Percentiles rank a stretch among this genome's conserved stretches.
phyloP scores from a whole-genome alignment of 2,797 vertebrate genomes.

The Enteromius thamalakanensis region DNA sequence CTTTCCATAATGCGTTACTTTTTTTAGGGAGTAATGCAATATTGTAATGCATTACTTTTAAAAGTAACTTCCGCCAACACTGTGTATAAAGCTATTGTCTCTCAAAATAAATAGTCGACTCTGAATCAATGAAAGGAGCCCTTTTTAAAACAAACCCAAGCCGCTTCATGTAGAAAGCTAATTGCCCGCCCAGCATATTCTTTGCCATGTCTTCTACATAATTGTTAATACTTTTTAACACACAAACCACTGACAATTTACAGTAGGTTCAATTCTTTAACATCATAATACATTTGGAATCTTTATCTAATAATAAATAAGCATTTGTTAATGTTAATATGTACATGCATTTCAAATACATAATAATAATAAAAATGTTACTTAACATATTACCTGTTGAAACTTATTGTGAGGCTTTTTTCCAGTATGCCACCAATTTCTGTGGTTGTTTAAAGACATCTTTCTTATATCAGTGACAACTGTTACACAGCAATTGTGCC shows the following conservation, averaged over 20 bases:
- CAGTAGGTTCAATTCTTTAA: background rate
- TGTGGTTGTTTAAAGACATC: background rate
- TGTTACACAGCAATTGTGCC: conserved; percentile 40
- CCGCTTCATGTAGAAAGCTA: too few relatives aligned
- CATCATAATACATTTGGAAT: background rate
- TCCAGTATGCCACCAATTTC: background rate
- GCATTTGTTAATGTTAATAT: background rate
- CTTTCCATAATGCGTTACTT: too few relatives aligned
- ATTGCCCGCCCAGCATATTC: too few relatives aligned
- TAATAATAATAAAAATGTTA: background rate
- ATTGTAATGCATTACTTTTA: too few relatives aligned
- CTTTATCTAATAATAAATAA: background rate
- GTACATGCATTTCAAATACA: background rate
- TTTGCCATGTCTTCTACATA: too few relatives aligned
- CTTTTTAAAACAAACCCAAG: too few relatives aligned
- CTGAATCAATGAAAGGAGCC: too few relatives aligned
- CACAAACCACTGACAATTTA: background rate
- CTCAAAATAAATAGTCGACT: too few relatives aligned
- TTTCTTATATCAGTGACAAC: conserved; percentile 38
- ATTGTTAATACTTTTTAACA: background rate
- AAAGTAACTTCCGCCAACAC: too few relatives aligned
- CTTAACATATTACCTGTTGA: background rate
- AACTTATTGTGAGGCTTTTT: background rate
- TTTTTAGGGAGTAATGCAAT: too few relatives aligned
- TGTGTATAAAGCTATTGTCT: too few relatives aligned